Base-by-base conservation (phyloP, 2,797 vertebrate genomes). In the Epinephelus malabaricus region DNA sequence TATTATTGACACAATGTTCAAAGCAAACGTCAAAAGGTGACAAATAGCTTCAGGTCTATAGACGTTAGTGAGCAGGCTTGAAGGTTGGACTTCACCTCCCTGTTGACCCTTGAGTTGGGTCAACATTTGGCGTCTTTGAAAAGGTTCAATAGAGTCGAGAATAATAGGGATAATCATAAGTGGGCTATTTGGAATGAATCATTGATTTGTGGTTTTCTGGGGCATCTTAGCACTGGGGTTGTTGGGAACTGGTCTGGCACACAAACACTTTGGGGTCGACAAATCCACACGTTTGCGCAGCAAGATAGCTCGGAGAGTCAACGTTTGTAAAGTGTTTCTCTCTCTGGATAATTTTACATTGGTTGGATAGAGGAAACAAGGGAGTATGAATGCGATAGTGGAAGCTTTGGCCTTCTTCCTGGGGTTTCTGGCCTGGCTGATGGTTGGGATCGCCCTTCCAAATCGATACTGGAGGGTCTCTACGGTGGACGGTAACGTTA, bases 401-500 rank as follows among this genome's bases (percentile, higher is more conserved):
- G 96, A 97, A 89, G 93, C 83, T 30, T 82, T 95, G 27, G 95
- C 95, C 27, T 95, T 96, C 79, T 89, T 96, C 65, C 25, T 96
- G 86, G 95, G 93, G 10, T 94, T 95, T 55, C 27, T 93, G 68
- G 95, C 91, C 45, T 96, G 96, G 92, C 76, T 95, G 60, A 94
- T 97, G 95, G 93, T 95, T 50, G 95, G 94, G 14, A 54, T 97
- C 9, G 90, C 95, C 4, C 88, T 97, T 72, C 86, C 94, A 2
- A 92, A 97, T 85, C 92, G 92, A 81, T 94, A 95, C 91, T 97
- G 96, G 96, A 92, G 89, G 54, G 95, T 96, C 58, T 97, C 96
- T 23, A 76, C 94, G 0, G 91, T 97, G 72, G 94, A 97, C 0
- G 96, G 96, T 67, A 97, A 93, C 0, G 95, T 97, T 65, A 97